Conservation (phyloP, 2,113 vertebrate species). For the Nycticryphes semicollaris region DNA sequence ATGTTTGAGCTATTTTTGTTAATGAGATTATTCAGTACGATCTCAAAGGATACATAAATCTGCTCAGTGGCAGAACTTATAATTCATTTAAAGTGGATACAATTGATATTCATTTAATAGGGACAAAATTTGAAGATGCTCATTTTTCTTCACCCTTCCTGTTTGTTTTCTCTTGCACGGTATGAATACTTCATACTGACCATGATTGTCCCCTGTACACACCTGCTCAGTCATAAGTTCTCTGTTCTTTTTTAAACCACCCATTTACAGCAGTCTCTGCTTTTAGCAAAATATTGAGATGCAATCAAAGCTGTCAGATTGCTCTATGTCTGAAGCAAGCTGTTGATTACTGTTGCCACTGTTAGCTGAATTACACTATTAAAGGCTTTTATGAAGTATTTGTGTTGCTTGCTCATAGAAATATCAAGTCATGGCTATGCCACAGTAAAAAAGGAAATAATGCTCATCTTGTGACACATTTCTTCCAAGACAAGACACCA, state of each 20-base stretch:
- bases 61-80: slow-evolving; percentile 28
- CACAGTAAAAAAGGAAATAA: background rate
- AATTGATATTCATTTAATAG: slow-evolving; percentile 55
- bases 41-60: slow-evolving; percentile 35
- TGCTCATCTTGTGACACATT: background rate
- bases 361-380: slow-evolving; percentile 48
- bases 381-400: slow-evolving; percentile 44
- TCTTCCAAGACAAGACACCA: slow-evolving; percentile 10
- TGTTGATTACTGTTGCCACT: slow-evolving; percentile 40
- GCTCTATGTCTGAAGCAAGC: slow-evolving; percentile 22
- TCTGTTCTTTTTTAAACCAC: background rate
- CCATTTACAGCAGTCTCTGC: slow-evolving; percentile 24
- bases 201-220: background rate
- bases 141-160: slow-evolving; percentile 37
- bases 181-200: background rate
- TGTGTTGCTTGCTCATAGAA: slow-evolving; percentile 33
- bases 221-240: background rate
- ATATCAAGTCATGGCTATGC: slow-evolving; percentile 26
- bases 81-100: background rate
- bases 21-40: slow-evolving; percentile 6
- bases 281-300: slow-evolving; percentile 57
- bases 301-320: slow-evolving; percentile 52
- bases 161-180: slow-evolving; percentile 17
- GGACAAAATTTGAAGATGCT: slow-evolving; percentile 8
- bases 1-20: slow-evolving; percentile 35